A percentile compares a stretch with the other conserved stretches of the same genome.
Evolutionary conservation across 2,797 vertebrate species (phyloP).

Genomic region (Garrulus glandarius): DNA sequence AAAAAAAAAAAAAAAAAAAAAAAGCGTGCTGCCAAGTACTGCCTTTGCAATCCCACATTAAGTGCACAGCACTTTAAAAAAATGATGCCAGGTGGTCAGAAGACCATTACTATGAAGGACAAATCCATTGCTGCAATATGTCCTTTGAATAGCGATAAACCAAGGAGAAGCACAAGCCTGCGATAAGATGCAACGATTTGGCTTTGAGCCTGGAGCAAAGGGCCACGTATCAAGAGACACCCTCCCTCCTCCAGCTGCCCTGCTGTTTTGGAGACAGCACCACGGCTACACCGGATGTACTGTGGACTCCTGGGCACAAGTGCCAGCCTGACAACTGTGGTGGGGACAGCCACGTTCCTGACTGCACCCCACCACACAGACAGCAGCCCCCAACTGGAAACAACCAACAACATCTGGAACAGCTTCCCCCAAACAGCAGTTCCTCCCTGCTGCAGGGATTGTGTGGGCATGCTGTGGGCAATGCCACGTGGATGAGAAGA

Average conservation of each 20-base stretch:
- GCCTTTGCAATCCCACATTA: neutral
- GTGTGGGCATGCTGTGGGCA: neutral
- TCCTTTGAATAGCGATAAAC: neutral
- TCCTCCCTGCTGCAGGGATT: neutral
- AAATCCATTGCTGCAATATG: neutral
- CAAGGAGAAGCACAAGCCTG: neutral
- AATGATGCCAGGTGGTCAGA: neutral
- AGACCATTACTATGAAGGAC: neutral
- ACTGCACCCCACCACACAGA: neutral
- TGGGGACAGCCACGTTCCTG: neutral
- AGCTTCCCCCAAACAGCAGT: neutral
- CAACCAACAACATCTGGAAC: neutral
- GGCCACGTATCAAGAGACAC: neutral
- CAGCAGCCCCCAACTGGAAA: neutral
- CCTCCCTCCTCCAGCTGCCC: neutral
- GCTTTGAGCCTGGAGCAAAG: neutral
- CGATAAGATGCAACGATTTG: neutral
- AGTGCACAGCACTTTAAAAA: neutral
- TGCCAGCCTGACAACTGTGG: rapidly evolving
- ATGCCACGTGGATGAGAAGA: neutral
- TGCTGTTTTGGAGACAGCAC: rapidly evolving
- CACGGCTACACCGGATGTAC: rapidly evolving
- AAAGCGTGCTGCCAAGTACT: neutral
- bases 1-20: neutral
- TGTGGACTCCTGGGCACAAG: neutral